These are phyloP conservation scores for Heliocidaris erythrogramma DNA, from an alignment of 35 echinoderm and acorn worm genomes.

Conservation along the genomic window DNA sequence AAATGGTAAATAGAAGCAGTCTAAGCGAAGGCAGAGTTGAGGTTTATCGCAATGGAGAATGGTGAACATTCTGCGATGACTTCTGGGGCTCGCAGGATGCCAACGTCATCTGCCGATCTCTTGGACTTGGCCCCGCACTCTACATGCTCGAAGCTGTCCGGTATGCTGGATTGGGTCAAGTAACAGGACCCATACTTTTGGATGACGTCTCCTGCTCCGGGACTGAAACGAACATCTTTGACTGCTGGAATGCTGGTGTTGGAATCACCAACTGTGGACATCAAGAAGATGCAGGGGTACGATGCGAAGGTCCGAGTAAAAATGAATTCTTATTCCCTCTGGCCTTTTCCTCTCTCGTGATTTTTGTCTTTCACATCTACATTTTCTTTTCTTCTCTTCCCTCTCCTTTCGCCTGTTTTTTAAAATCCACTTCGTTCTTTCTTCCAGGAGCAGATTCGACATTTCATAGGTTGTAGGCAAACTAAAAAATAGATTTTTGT, in stretches of 20 bases:
- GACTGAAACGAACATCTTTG: not conserved
- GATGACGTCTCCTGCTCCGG: not conserved
- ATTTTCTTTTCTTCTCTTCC: too few relatives aligned
- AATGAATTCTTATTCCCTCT: not conserved
- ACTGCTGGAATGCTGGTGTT: not conserved
- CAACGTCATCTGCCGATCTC: conserved; percentile 23
- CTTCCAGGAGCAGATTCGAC: too few relatives aligned
- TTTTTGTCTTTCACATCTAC: too few relatives aligned
- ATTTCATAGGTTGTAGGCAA: too few relatives aligned
- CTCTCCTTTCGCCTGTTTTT: too few relatives aligned
- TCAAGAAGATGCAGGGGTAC: conserved; percentile 34
- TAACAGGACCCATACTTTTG: conserved; percentile 23
- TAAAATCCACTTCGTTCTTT: too few relatives aligned
- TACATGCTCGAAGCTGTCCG: not conserved
- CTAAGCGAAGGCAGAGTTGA: too few relatives aligned
- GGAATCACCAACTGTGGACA: not conserved
- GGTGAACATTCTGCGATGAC: conserved; percentile 55
- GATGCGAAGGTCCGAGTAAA: conserved; percentile 3
- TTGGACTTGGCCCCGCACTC: conserved; percentile 18
- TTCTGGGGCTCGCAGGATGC: conserved; percentile 1
- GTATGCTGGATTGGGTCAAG: not conserved
- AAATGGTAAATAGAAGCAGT: too few relatives aligned
- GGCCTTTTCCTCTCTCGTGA: not conserved
- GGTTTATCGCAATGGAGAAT: too few relatives aligned
- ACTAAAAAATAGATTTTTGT: too few relatives aligned